Percentiles rank a stretch among this genome's conserved stretches.
Conservation (phyloP, 2,797 vertebrate genomes). For the Hafferia zeledoni region DNA sequence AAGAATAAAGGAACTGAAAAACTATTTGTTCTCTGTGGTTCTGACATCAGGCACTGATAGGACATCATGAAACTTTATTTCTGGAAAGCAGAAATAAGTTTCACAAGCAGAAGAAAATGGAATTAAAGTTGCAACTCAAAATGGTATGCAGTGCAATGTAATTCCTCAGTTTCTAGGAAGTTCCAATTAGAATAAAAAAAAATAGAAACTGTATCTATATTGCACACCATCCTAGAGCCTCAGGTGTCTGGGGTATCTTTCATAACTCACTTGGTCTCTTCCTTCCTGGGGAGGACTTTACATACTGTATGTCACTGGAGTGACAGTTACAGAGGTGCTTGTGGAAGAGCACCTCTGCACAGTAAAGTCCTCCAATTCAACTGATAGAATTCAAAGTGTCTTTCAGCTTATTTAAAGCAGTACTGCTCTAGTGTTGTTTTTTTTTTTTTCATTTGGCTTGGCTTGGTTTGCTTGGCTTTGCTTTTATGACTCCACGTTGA, state of each 20-base stretch:
- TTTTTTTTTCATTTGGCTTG: neutral
- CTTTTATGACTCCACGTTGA: neutral
- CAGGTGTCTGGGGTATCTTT: neutral
- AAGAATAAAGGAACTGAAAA: neutral
- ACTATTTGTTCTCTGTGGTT: neutral
- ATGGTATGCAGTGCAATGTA: neutral
- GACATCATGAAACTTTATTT: neutral
- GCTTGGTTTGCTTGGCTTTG: neutral
- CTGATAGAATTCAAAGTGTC: neutral
- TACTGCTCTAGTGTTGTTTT: neutral
- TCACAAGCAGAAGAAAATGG: neutral
- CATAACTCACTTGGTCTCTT: neutral
- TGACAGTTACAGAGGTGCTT: neutral
- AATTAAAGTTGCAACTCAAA: neutral
- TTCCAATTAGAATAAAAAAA: neutral
- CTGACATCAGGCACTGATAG: neutral
- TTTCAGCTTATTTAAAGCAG: neutral
- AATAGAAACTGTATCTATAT: neutral
- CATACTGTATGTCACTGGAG: accelerated
- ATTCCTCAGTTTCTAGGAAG: neutral
- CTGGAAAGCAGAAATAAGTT: neutral
- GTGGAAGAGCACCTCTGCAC: neutral
- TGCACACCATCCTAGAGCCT: neutral
- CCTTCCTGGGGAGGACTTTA: neutral
- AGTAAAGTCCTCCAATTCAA: neutral